A percentile compares a stretch with the other conserved stretches of the same genome.
Conservation (phyloP, 2,797 vertebrate genomes). For the Acanthurus tractus region DNA sequence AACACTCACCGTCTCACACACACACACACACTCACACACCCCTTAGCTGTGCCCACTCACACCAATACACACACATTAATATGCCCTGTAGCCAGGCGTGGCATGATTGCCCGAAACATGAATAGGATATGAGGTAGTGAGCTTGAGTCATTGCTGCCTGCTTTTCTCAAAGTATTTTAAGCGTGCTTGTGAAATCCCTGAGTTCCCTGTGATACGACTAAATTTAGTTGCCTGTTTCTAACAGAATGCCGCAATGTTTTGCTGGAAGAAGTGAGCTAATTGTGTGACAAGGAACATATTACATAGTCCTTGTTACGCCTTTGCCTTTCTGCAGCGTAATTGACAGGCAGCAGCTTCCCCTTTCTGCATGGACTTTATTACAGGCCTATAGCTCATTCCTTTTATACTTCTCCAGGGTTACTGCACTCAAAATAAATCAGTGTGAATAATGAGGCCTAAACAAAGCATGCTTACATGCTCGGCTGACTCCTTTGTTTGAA, state of each 20-base stretch:
- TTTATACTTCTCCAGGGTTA: conserved; percentile 33
- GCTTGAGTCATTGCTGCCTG: conserved; percentile 59
- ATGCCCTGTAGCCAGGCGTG: conserved; percentile 47
- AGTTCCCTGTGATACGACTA: conserved; percentile 53
- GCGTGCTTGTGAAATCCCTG: conserved; percentile 68
- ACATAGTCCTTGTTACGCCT: conserved; percentile 7
- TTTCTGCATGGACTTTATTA: conserved; percentile 28
- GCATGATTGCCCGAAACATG: conserved; percentile 50
- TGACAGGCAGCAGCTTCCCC: conserved; percentile 7
- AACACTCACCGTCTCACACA: conserved; percentile 24
- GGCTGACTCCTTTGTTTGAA: conserved; percentile 55
- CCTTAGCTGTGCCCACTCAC: conserved; percentile 2
- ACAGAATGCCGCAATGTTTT: conserved; percentile 33
- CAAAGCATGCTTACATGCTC: conserved; percentile 41
- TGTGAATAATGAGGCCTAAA: conserved; percentile 56
- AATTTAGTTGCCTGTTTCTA: conserved; percentile 48
- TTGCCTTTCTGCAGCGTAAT: conserved; percentile 9
- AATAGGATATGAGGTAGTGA: conserved; percentile 64
- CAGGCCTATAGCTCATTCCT: conserved; percentile 27
- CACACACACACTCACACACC: conserved; percentile 11
- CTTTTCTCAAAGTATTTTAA: conserved; percentile 61
- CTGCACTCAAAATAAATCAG: conserved; percentile 46
- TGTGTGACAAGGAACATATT: conserved; percentile 34
- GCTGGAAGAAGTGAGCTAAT: conserved; percentile 50
- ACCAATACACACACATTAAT: conserved; percentile 20